phyloP scores from a whole-genome alignment of 2,797 vertebrate genomes.

The Poecilia picta region DNA sequence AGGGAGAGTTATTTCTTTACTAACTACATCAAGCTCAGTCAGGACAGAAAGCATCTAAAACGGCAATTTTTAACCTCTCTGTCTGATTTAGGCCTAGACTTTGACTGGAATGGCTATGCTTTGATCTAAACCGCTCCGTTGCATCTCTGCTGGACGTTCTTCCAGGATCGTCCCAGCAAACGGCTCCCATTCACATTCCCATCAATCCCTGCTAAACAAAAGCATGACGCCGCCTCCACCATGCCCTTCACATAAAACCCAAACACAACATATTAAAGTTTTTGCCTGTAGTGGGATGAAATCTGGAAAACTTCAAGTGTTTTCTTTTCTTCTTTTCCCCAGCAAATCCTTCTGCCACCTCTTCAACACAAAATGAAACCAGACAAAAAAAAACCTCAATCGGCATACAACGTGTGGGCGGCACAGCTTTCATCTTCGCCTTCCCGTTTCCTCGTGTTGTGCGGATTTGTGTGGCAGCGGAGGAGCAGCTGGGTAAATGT shows the following conservation, averaged over 20 bases:
- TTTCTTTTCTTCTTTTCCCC: background rate
- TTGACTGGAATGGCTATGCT: background rate
- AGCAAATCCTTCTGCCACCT: conserved; percentile 1
- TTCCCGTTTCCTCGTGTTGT: conserved; percentile 10
- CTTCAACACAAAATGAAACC: conserved; percentile 58
- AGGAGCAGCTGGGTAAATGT: conserved; percentile 67
- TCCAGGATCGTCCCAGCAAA: background rate
- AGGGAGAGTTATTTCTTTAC: background rate
- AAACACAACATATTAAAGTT: background rate
- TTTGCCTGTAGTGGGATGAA: background rate
- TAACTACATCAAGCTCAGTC: background rate
- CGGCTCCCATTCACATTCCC: background rate
- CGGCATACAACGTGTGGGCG: conserved; percentile 33
- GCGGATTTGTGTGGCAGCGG: background rate
- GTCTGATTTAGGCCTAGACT: background rate
- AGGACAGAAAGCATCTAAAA: background rate
- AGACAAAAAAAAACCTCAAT: conserved; percentile 50
- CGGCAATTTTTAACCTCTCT: background rate
- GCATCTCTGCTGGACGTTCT: background rate
- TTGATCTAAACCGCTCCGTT: background rate
- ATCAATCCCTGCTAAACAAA: background rate
- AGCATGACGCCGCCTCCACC: background rate
- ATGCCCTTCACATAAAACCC: background rate
- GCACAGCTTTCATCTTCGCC: conserved; percentile 6
- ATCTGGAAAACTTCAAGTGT: background rate